Evolutionary conservation across 1,140 invertebrate genomes (phyloP), one percentile per base, ranked within the genome.

Genomic region (Hyles vespertilio): DNA sequence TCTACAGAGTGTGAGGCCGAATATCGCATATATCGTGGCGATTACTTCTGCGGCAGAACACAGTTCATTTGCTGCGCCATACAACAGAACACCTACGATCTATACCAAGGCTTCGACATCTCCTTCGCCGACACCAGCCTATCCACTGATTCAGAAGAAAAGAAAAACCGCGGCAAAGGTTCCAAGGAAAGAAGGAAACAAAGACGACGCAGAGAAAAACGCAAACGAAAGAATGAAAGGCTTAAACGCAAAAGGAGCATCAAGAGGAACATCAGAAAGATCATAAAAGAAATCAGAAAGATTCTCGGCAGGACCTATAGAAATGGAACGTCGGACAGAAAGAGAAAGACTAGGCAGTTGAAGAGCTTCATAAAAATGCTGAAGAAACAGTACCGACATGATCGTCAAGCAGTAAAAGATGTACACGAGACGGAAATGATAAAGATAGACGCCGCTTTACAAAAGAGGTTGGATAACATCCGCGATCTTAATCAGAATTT

Each of bases 1-100:
- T 59, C 81, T 3, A 66, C 72, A 67, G 77, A 87, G 57, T 87
- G 84, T 53, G 81, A 83, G n/a, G 36, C 78, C 3, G 84, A 85
- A 57, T 85, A 71, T 50, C 73, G 84, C 3, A 79, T 87, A 7
- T 84, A 80, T 36, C 68, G 84, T 32, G 84, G 84, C 0, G 84
- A 87, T 44, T 77, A 74, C 45, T 75, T 74, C 33, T 87, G 84
- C 58, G 84, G 84, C 7, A 67, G 76, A 36, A 83, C 79, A 5
- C 55, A 70, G n/a, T 84, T 77, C 52, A 67, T 84, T 6, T 87
- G 84, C 58, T 87, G 84, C 46, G 70, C 75, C 0, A 51, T 87
- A 9, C 72, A 76, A 47, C 49, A 77, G 3, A 72, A 71, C 5
- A 74, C 70, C 5, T 85, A 85, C 48, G 85, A 88, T 55, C 66